Evolutionary conservation across 2,113 vertebrate genomes (phyloP), one percentile per base, ranked within the genome.

Genomic region (Castor canadensis): DNA sequence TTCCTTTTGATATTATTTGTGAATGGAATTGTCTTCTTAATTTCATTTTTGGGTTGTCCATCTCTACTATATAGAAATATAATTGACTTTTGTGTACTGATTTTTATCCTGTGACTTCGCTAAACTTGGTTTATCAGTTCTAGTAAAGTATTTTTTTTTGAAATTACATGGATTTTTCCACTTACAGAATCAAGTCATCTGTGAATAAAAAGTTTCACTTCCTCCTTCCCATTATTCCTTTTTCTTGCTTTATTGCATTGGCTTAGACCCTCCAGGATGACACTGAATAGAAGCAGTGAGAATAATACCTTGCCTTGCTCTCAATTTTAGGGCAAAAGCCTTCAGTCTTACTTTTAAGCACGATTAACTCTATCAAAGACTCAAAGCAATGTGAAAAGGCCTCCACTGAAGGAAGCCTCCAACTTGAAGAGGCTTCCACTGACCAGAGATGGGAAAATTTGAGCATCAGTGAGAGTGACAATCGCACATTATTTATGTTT

Each of bases 181-280:
- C 12, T 40, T 67, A 80, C 28, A 43, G 45, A 81, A 72, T 81
- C 66, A 83, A 67, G 49, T 64, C 9, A n/a, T 1, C 28, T 71
- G 10, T 45, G 58, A 89, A 72, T 73, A 83, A 81, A 47, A 56
- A 67, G 22, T 20, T 72, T 76, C 2, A 0, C 13, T 28, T 54
- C 43, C 60, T 83, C 10, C 58, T 76, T 87, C 89, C n/a, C 75
- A 38, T 54, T 40, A 75, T 64, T 71, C 83, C 58, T 49, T 93
- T 94, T 72, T 80, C 92, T 92, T 94, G 43, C 60, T 76, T 96
- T 81, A 77, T 67, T 87, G 72, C 73, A 83, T 35, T 77, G 43
- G 88, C 66, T n/a, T 84, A 71, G 22, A 45, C 60, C 9, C n/a
- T 76, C 58, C 38, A 45, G n/a, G 28, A 66, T 26, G 62, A 45